phyloP scores from a whole-genome alignment of 2,797 vertebrate species.

The Darevskia nairensis region DNA sequence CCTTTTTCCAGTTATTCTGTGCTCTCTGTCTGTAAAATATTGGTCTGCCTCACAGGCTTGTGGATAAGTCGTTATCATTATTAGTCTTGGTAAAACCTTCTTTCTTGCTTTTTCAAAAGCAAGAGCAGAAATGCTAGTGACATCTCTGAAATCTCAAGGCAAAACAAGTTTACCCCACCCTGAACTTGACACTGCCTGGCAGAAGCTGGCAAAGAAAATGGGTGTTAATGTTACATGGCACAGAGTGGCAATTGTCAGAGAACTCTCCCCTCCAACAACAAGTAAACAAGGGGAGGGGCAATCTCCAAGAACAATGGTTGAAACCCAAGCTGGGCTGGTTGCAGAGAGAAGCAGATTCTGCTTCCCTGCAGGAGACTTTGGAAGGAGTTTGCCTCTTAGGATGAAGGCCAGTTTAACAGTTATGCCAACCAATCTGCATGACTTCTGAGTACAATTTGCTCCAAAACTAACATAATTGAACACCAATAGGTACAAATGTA shows the following conservation, averaged over 20 bases:
- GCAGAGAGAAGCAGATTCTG: background rate
- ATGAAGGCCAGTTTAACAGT: background rate
- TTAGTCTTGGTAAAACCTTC: too few species aligned
- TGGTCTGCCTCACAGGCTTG: background rate
- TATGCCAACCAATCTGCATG: background rate
- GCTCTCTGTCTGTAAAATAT: too few species aligned
- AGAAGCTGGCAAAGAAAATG: background rate
- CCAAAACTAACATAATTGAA: too few species aligned
- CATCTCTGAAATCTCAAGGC: background rate
- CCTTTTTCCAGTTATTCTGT: too few species aligned
- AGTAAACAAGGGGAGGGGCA: slow-evolving; percentile 2
- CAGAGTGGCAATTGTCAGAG: slow-evolving; percentile 26
- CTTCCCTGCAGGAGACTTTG: too few species aligned
- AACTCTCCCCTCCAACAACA: background rate
- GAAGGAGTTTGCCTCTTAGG: background rate
- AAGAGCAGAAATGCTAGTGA: background rate
- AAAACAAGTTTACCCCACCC: background rate
- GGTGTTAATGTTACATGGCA: slow-evolving; percentile 1
- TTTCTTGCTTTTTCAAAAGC: too few species aligned
- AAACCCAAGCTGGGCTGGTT: background rate
- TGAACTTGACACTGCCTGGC: slow-evolving; percentile 2
- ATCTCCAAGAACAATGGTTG: background rate
- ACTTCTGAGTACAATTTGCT: background rate
- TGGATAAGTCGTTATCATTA: too few species aligned
- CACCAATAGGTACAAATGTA: too few species aligned